Percentiles rank a stretch among this genome's conserved stretches.
These are phyloP conservation scores for Furcula furcula DNA, from an alignment of 2,888 invertebrate species.

Conservation along the genomic window DNA sequence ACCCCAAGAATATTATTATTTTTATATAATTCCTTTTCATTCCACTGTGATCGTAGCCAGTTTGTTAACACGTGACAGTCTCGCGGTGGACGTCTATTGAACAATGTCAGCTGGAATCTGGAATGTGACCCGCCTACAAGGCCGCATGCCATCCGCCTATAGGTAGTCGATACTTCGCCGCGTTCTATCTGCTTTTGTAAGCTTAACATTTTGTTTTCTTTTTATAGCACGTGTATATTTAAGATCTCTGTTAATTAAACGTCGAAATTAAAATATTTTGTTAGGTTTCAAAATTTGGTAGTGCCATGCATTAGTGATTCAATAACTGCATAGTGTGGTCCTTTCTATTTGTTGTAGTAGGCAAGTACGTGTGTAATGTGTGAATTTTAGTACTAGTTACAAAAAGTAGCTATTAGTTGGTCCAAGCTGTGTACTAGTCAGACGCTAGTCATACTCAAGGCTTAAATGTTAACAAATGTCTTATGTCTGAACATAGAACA, in stretches of 20 bases:
- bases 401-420: too few relatives aligned
- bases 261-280: too few relatives aligned
- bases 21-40: slow-evolving; percentile 31
- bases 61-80: slow-evolving; percentile 34
- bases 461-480: too few relatives aligned
- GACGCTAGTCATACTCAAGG: too few relatives aligned
- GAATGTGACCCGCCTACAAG: slow-evolving; percentile 78
- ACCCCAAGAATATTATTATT: slow-evolving; percentile 2
- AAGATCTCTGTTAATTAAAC: neutral
- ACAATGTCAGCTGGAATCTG: slow-evolving; percentile 73
- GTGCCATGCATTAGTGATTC: too few relatives aligned
- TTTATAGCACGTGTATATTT: slow-evolving; percentile 7
- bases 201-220: slow-evolving; percentile 19
- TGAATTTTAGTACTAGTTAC: too few relatives aligned
- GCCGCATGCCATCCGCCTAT: slow-evolving; percentile 55
- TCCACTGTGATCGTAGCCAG: slow-evolving; percentile 4
- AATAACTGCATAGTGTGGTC: too few relatives aligned
- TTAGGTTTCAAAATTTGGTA: too few relatives aligned
- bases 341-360: too few relatives aligned
- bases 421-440: too few relatives aligned
- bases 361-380: too few relatives aligned
- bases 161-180: slow-evolving; percentile 32
- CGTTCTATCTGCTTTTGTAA: slow-evolving; percentile 28
- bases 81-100: slow-evolving; percentile 39
- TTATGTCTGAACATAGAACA: too few relatives aligned